phyloP scores from a whole-genome alignment of 1,140 invertebrate species.

The Drosophila murphyi region DNA sequence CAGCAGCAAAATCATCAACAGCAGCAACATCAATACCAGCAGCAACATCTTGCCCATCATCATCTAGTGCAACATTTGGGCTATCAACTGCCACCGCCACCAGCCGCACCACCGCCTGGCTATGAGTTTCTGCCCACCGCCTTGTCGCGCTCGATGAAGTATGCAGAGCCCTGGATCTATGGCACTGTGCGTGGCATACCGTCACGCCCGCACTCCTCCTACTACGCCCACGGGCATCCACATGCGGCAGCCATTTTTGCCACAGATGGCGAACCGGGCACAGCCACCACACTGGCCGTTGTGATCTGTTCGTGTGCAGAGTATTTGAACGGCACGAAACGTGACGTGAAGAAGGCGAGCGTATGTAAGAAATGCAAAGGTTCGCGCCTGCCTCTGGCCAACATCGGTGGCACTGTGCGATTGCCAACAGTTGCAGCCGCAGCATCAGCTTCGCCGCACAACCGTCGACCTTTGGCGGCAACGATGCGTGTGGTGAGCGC shows the following conservation, averaged over 20 bases:
- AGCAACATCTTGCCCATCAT: constrained; percentile 36
- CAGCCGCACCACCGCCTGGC: constrained; percentile 44
- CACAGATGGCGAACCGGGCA: constrained; percentile 65
- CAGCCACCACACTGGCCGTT: constrained; percentile 86
- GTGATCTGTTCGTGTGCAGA: constrained; percentile 91
- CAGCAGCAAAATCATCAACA: constrained; percentile 44
- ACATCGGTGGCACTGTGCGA: constrained; percentile 86
- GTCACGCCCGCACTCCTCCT: constrained; percentile 85
- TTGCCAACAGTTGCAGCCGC: constrained; percentile 84
- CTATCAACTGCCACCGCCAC: constrained; percentile 58
- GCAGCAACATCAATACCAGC: constrained; percentile 58
- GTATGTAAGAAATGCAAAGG: constrained; percentile 92
- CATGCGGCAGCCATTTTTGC: constrained; percentile 86
- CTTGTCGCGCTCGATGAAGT: constrained; percentile 92
- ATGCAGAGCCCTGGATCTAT: constrained; percentile 92
- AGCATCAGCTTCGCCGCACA: constrained; percentile 45
- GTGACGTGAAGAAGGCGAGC: constrained; percentile 89
- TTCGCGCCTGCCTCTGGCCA: constrained; percentile 88
- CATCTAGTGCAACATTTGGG: constrained; percentile 60
- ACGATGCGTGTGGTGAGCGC: constrained; percentile 87
- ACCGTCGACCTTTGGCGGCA: constrained; percentile 85
- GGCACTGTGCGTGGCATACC: constrained; percentile 87
- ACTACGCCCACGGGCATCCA: constrained; percentile 70
- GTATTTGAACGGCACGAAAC: constrained; percentile 90
- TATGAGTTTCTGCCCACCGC: constrained; percentile 85